Percentiles rank a stretch among this genome's conserved stretches.
These are phyloP conservation scores for Pollicipes pollicipes DNA, from an alignment of 1,140 invertebrate species.

Conservation along the genomic window DNA sequence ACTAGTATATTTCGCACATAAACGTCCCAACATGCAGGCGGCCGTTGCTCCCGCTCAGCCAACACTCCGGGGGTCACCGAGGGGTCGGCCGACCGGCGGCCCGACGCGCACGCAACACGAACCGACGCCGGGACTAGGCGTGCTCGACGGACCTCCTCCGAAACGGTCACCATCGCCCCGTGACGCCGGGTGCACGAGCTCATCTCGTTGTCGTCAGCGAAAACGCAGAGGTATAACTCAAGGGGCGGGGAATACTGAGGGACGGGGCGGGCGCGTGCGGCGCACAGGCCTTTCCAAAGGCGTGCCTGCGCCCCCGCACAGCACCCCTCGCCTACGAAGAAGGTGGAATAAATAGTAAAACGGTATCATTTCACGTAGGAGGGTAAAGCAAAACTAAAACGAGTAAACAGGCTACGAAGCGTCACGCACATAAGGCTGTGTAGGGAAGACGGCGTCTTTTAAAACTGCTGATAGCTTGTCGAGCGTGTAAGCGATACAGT, in stretches of 20 bases:
- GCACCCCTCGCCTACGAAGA: neutral
- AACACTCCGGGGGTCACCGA: neutral
- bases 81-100: too few relatives aligned
- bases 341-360: neutral
- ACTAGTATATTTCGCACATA: neutral
- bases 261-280: too few relatives aligned
- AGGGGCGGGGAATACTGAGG: neutral
- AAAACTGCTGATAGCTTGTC: neutral
- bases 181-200: neutral
- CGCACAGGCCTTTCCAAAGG: too few relatives aligned
- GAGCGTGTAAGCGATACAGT: too few relatives aligned
- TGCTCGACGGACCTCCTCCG: neutral
- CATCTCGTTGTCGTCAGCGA: neutral
- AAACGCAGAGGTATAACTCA: neutral
- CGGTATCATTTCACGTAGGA: neutral
- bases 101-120: neutral
- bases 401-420: neutral
- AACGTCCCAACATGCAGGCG: neutral
- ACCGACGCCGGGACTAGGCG: neutral
- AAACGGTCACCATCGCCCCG: neutral
- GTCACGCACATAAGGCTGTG: neutral
- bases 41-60: neutral
- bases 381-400: neutral
- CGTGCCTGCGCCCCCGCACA: neutral
- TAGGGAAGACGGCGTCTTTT: neutral